Evolutionary conservation across 2,797 vertebrate genomes (phyloP).

Genomic region (Spinibarbus caldwelli): DNA sequence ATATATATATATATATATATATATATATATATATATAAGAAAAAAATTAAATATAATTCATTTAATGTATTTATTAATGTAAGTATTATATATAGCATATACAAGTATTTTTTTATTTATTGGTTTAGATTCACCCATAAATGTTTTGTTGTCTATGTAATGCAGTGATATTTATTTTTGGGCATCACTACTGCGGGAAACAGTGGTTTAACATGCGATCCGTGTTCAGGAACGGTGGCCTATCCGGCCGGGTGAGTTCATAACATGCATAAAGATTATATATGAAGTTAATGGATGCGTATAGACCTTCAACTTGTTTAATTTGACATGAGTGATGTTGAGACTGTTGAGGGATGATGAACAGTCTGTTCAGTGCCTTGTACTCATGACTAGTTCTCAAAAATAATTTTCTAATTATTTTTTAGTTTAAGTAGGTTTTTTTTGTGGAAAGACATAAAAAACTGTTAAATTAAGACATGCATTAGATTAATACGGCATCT

Average conservation of each 20-base stretch:
- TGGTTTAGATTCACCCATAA: background rate
- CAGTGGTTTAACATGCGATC: conserved; percentile 90
- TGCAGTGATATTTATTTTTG: conserved; percentile 55
- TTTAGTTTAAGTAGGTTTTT: no score
- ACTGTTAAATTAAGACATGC: background rate
- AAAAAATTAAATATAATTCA: no score
- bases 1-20: no score
- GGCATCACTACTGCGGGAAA: conserved; percentile 92
- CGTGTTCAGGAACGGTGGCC: conserved; percentile 90
- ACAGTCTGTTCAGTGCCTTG: no score
- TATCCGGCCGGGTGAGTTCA: conserved; percentile 94
- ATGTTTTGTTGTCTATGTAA: background rate
- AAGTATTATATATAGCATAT: no score
- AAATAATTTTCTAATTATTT: no score
- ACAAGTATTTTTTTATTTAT: no score
- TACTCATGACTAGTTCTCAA: no score
- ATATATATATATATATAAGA: no score
- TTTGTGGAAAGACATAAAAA: no score
- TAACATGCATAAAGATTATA: background rate
- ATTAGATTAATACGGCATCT: background rate
- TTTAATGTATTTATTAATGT: background rate
- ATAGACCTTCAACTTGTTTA: background rate
- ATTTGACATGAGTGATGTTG: no score
- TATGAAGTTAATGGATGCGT: background rate
- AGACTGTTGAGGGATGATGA: no score